phyloP scores from a whole-genome alignment of 2,113 vertebrate genomes.

The Microcebus tavaratra region DNA sequence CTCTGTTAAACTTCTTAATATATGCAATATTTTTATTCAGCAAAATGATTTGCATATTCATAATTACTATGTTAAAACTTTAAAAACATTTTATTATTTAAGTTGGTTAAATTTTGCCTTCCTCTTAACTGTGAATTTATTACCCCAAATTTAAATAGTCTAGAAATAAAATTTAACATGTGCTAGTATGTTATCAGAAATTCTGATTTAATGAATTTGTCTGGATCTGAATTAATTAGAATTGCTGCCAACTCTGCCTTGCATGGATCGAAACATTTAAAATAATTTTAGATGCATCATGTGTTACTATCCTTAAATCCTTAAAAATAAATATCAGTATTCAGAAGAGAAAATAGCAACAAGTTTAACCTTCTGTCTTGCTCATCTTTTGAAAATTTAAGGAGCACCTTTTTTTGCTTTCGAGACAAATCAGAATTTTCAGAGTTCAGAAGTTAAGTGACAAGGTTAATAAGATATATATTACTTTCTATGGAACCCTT shows the following conservation, averaged over 20 bases:
- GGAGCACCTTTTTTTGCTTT: conserved; percentile 48
- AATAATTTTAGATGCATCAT: not conserved
- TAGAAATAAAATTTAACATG: not conserved
- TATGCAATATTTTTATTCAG: not conserved
- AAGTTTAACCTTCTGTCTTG: not conserved
- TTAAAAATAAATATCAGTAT: not conserved
- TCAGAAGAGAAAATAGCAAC: not conserved
- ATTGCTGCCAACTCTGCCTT: not conserved
- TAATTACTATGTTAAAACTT: not conserved
- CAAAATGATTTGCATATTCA: not conserved
- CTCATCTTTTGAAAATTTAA: conserved; percentile 23
- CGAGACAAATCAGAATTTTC: conserved; percentile 74
- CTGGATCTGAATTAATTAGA: not conserved
- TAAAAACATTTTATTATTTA: not conserved
- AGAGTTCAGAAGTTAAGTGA: conserved; percentile 76
- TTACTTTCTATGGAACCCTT: conserved; percentile 76
- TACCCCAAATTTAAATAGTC: not conserved
- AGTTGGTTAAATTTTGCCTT: not conserved
- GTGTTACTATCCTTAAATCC: not conserved
- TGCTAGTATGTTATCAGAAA: not conserved
- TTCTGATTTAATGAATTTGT: conserved; percentile 31
- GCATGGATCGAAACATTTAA: not conserved
- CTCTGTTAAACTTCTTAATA: not conserved
- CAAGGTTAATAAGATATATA: conserved; percentile 79
- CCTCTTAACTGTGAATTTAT: not conserved